Base-by-base conservation (phyloP, 2,888 invertebrate species). In the Archips xylosteana region DNA sequence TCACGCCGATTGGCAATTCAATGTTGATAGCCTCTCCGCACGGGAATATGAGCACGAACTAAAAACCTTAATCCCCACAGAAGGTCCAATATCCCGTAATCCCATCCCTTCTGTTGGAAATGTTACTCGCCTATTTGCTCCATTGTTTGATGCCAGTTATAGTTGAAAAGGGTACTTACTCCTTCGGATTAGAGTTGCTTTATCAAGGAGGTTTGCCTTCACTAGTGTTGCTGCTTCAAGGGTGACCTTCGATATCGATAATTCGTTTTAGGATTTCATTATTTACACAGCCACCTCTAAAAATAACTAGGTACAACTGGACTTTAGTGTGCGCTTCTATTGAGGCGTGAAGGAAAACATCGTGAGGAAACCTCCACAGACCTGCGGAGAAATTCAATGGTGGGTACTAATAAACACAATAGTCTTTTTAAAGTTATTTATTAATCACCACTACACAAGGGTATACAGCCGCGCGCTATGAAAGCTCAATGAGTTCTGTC, bases 11-110 rank as follows among this genome's bases (percentile, higher is more conserved):
- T 64, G 70, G 36, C 64, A 47, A 47, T 59, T 54, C 64, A 45
- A 15, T n/a, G 54, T 36, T 57, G 47, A 70, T 45, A 59, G 65
- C 13, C 59, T 45, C 51, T 9, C 36, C 23, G 23, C 57, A 36
- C 36, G 45, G 65, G 49, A 72, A 72, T 67, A 72, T 62, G 57
- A 39, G 67, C 54, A 34, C 45, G 23, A 51, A 62, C 72, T 72
- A 12, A 63, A 67, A 67, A 42, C 49, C 32, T 13, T n/a, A 36
- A 62, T 72, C 62, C 67, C 15, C 13, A 5, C 23, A 60, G 15
- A 67, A 67, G 54, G 62, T 47, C 51, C 36, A 57, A 57, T 47
- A 47, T 72, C 51, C 36, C 42, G 34, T 61, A 39, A 47, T 72
- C 51, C 36, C 42, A 42, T 61, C 60, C 32, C 51, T 13, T 47